These are phyloP conservation scores for Darevskia mixta DNA, from an alignment of 2,797 vertebrate genomes.

Conservation along the genomic window DNA sequence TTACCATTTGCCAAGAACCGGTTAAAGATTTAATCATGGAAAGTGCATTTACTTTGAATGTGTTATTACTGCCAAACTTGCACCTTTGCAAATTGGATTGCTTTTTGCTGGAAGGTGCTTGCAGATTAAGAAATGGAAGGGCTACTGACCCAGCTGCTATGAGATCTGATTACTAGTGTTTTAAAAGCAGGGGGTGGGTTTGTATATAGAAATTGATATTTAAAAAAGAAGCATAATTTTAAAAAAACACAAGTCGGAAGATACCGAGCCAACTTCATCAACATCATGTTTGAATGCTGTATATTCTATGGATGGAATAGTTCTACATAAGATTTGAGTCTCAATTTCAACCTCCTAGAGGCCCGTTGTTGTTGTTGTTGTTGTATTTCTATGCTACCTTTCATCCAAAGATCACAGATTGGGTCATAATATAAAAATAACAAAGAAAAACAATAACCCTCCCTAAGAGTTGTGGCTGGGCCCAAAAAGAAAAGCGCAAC, in stretches of 20 bases:
- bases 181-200: background rate
- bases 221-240: background rate
- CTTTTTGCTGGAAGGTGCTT: slow-evolving; percentile 15
- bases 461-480: no score
- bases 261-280: background rate
- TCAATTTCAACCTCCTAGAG: background rate
- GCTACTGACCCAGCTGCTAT: slow-evolving; percentile 2
- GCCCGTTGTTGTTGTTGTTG: no score
- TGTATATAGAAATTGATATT: background rate
- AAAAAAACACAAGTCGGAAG: background rate
- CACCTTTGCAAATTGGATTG: slow-evolving; percentile 26
- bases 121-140: slow-evolving; percentile 5
- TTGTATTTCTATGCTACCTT: no score
- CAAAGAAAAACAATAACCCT: no score
- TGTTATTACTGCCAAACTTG: slow-evolving; percentile 22
- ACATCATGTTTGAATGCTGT: background rate
- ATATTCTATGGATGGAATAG: background rate
- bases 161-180: background rate
- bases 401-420: no score
- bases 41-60: slow-evolving; percentile 14
- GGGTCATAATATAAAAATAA: no score
- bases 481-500: background rate
- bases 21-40: slow-evolving; percentile 45
- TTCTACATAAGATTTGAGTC: background rate
- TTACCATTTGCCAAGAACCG: slow-evolving; percentile 25